phyloP scores from a whole-genome alignment of 2,113 vertebrate species.

The Apistogramma diplotaenia region DNA sequence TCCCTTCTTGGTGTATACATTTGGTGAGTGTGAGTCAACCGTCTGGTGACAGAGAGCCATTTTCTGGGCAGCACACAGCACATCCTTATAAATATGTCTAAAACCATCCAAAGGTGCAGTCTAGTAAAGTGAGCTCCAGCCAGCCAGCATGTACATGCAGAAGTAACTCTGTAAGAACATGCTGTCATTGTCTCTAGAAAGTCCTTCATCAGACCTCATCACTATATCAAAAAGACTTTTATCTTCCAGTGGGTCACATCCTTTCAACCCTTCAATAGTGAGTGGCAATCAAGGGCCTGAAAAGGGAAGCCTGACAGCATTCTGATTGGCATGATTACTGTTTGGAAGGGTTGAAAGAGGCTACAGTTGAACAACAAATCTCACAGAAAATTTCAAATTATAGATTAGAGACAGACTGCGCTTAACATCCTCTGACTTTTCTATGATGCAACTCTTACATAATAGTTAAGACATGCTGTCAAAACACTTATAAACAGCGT shows the following conservation, averaged over 20 bases:
- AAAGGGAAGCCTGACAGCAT: conserved; percentile 19
- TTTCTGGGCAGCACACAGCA: not conserved
- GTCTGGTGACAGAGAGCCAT: not conserved
- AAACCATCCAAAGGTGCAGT: not conserved
- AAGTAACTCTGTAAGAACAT: not conserved
- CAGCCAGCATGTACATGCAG: not conserved
- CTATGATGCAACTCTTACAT: not conserved
- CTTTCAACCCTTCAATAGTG: conserved; percentile 11
- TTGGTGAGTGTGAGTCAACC: not conserved
- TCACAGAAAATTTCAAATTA: not conserved
- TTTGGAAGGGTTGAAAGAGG: not conserved
- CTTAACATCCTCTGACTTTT: not conserved
- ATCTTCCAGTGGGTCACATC: not conserved
- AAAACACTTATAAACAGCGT: not conserved
- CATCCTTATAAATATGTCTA: conserved; percentile 5
- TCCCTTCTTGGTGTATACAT: not conserved
- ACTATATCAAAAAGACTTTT: conserved; percentile 9
- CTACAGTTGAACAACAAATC: not conserved
- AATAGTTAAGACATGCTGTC: not conserved
- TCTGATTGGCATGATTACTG: not conserved
- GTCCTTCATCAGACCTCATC: not conserved
- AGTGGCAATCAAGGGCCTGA: conserved; percentile 24
- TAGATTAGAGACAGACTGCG: not conserved
- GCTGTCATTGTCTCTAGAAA: conserved; percentile 2
- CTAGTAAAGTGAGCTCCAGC: not conserved